Base-by-base conservation (phyloP, 1,140 invertebrate genomes). In the Colletes gigas region DNA sequence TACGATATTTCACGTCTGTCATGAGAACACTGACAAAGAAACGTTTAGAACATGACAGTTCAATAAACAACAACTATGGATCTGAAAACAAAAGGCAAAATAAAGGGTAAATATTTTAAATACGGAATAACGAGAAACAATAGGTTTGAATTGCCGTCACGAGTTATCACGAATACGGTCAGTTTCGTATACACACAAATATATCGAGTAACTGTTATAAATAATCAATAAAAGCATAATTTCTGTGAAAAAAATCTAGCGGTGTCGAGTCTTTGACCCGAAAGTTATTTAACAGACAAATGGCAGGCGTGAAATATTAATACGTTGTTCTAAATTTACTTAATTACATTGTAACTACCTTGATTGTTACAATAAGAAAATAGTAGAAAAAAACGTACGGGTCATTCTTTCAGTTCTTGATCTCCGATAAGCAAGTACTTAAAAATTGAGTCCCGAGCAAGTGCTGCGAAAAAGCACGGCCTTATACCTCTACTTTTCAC, bases 401-500 rank as follows among this genome's bases (percentile, higher is more conserved):
- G 92, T 93, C 92, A 93, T 93, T 85, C 80, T 90, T 82, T 89
- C 83, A 68, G 81, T 87, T 89, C 90, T 92, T 92, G 91, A 88
- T 88, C 91, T 92, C 89, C 91, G 90, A 92, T 88, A 89, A 91
- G 76, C 92, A 92, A 92, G 90, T 87, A 90, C 87, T 85, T 80
- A 19, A 63, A 86, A 88, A 89, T 87, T 81, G 73, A 57, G 79
- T 41, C 71, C 83, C 70, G 67, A 82, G 70, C 21, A 84, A 87
- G 60, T 44, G 62, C 54, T 68, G 68, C 62, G 47, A 85, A 62
- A 76, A 78, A 78, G 21, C 84, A 81, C 81, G 47, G 50, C 59
- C 71, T 10, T 8, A 30, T 39, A 60, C 50, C 57, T 72, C 12
- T 15, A 19, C 50, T 59, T 21, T 62, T n/a, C 19, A 41, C 55